phyloP scores from a whole-genome alignment of 2,797 vertebrate genomes.

The Chromis chromis region DNA sequence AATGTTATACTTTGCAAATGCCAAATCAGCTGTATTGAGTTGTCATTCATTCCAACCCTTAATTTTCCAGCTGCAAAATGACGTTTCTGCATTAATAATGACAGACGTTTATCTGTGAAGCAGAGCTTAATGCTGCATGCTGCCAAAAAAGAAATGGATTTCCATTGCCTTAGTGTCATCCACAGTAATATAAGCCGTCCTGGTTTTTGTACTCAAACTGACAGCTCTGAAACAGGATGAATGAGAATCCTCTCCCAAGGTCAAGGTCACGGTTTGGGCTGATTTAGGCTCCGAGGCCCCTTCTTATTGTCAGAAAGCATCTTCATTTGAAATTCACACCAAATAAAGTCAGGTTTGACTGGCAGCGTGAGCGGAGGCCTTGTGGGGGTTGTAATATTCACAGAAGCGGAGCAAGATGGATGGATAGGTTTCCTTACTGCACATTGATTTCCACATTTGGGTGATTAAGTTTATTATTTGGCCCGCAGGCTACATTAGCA shows the following conservation, averaged over 20 bases:
- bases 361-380: constrained; percentile 36
- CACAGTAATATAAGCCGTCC: constrained; percentile 45
- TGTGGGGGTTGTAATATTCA: constrained; percentile 63
- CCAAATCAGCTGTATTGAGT: constrained; percentile 41
- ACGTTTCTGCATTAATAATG: constrained; percentile 37
- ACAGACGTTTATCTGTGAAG: constrained; percentile 26
- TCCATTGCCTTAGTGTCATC: constrained; percentile 27
- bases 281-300: constrained; percentile 52
- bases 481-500: constrained; percentile 69
- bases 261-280: constrained; percentile 66
- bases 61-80: constrained; percentile 34
- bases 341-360: constrained; percentile 64
- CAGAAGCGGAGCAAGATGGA: constrained; percentile 52
- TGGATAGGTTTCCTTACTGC: constrained; percentile 60
- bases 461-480: constrained; percentile 77
- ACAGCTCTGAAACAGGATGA: constrained; percentile 64
- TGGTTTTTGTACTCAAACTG: constrained; percentile 53
- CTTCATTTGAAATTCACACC: constrained; percentile 72
- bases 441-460: constrained; percentile 77
- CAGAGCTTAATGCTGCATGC: constrained; percentile 33
- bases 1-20: constrained; percentile 34
- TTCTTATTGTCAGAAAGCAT: constrained; percentile 50
- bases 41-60: constrained; percentile 43
- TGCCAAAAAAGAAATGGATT: constrained; percentile 56
- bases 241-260: constrained; percentile 59